These are phyloP conservation scores for Neoniphon sammara DNA, from an alignment of 2,797 vertebrate genomes.

Conservation along the genomic window DNA sequence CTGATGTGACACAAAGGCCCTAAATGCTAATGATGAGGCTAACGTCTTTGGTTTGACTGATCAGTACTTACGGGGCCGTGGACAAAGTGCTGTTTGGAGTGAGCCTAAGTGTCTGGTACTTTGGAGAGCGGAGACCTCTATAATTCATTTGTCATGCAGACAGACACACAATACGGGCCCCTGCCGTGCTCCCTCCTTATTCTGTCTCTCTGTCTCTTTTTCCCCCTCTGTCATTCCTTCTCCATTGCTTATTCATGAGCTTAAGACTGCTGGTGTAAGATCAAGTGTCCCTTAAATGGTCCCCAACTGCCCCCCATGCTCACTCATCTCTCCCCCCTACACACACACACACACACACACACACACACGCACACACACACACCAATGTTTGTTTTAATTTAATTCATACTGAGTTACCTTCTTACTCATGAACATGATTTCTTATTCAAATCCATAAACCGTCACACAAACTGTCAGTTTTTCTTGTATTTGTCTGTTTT, in stretches of 20 bases:
- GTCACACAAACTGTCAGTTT: not conserved
- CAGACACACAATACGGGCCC: conserved; percentile 66
- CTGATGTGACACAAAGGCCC: conserved; percentile 39
- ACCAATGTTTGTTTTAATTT: conserved; percentile 3
- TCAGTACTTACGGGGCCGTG: conserved; percentile 60
- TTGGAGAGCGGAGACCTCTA: conserved; percentile 55
- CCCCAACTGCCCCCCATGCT: conserved; percentile 25
- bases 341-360: no score
- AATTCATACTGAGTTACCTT: not conserved
- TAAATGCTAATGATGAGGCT: conserved; percentile 63
- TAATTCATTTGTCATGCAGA: conserved; percentile 78
- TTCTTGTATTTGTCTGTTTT: not conserved
- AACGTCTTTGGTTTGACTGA: conserved; percentile 54
- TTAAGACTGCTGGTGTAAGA: conserved; percentile 72
- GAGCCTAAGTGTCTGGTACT: conserved; percentile 62
- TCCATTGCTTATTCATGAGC: conserved; percentile 79
- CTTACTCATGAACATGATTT: not conserved
- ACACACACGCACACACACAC: no score
- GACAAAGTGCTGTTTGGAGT: conserved; percentile 52
- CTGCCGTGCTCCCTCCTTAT: conserved; percentile 45
- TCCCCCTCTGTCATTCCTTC: conserved; percentile 44
- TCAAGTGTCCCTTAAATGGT: conserved; percentile 74
- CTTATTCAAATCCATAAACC: not conserved
- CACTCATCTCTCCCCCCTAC: conserved; percentile 28
- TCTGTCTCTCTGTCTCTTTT: conserved; percentile 40